Evolutionary conservation across 2,797 vertebrate species (phyloP).

Genomic region (Myotis vivesi): DNA sequence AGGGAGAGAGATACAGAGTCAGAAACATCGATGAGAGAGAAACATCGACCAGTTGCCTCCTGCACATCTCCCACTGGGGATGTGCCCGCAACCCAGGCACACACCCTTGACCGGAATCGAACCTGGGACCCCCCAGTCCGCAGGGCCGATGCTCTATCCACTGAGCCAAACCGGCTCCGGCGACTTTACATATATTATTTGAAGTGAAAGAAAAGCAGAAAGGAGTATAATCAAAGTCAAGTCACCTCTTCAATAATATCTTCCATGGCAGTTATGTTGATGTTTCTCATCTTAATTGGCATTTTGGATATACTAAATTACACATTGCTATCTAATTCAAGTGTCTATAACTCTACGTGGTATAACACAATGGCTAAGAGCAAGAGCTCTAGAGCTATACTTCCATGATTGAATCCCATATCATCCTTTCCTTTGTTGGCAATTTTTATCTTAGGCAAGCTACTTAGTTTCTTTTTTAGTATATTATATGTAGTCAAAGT

Average conservation of each 20-base stretch:
- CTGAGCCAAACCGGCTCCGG: too few species aligned
- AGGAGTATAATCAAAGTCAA: not conserved
- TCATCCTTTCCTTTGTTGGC: not conserved
- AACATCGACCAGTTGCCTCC: too few species aligned
- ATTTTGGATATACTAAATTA: not conserved
- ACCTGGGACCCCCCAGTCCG: too few species aligned
- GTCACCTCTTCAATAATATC: not conserved
- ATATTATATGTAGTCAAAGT: not conserved
- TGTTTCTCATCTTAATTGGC: not conserved
- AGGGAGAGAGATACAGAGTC: too few species aligned
- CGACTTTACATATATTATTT: not conserved
- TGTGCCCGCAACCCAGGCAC: too few species aligned
- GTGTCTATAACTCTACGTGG: not conserved
- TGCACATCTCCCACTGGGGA: too few species aligned
- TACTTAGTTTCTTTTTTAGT: not conserved
- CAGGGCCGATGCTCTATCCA: too few species aligned
- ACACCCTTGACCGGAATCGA: too few species aligned
- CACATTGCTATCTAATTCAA: not conserved
- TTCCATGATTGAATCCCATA: not conserved
- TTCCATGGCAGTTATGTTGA: not conserved
- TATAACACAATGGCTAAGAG: not conserved
- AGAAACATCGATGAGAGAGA: too few species aligned
- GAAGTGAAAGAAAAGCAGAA: not conserved
- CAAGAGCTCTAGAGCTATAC: not conserved
- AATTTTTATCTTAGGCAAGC: conserved; percentile 13